Conservation (phyloP, 2,113 vertebrate genomes). For the Astur gentilis region DNA sequence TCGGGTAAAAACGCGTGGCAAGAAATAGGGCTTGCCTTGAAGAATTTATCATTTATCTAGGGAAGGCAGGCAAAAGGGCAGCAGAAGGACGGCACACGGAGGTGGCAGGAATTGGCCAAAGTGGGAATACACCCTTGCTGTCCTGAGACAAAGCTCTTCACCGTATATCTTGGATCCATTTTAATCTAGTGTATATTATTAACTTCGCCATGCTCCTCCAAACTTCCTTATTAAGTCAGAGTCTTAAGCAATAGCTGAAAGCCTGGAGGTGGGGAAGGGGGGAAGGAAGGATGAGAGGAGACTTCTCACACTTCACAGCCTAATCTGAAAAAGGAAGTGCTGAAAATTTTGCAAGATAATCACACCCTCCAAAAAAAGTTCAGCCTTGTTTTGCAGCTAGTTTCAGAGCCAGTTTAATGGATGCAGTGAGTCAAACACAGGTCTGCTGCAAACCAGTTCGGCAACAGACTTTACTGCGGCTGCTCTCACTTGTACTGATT, state of each 20-base stretch:
- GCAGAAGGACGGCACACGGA: background rate
- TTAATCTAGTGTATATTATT: background rate
- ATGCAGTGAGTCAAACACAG: background rate
- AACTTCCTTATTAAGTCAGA: background rate
- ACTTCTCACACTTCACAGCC: background rate
- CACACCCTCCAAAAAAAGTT: background rate
- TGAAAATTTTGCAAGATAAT: constrained; percentile 15
- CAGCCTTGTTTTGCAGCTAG: background rate
- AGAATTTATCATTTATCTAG: background rate
- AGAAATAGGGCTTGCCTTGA: background rate
- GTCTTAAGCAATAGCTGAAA: constrained; percentile 18
- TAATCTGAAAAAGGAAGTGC: constrained; percentile 17
- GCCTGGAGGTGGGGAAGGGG: background rate
- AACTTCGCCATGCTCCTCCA: background rate
- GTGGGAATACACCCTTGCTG: background rate
- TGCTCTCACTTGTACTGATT: background rate
- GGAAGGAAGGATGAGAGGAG: background rate
- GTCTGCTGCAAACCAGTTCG: background rate
- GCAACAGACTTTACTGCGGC: background rate
- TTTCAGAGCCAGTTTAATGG: background rate
- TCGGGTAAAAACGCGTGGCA: background rate
- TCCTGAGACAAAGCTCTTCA: background rate
- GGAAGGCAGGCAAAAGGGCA: background rate
- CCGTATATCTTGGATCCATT: background rate
- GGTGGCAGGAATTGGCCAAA: background rate